These are phyloP conservation scores for Sarcoramphus papa DNA, from an alignment of 2,797 vertebrate species.

Conservation along the genomic window DNA sequence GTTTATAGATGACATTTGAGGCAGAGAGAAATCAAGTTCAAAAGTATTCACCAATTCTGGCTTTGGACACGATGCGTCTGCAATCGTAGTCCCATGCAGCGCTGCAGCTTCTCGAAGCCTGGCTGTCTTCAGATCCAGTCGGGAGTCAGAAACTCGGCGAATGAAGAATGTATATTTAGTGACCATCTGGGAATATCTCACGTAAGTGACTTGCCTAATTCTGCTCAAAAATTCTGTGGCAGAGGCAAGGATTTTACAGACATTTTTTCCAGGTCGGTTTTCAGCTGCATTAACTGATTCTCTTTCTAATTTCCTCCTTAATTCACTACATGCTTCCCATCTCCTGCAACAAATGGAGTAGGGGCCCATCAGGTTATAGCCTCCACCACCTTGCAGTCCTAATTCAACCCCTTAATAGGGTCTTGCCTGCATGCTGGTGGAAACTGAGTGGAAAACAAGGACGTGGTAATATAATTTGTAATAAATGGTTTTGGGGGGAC, in stretches of 20 bases:
- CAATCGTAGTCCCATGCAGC: accelerated
- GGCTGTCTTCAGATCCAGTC: background rate
- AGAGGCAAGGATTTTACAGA: background rate
- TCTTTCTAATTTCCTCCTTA: background rate
- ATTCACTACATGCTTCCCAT: background rate
- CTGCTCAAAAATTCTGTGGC: background rate
- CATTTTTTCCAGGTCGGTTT: background rate
- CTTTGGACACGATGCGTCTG: background rate
- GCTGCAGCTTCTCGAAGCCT: background rate
- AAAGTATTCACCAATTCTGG: background rate
- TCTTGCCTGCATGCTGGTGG: background rate
- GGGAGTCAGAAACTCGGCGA: background rate
- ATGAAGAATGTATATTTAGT: background rate
- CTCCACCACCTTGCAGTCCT: background rate
- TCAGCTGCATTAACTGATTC: background rate
- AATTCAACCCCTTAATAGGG: background rate
- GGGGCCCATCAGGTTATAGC: background rate
- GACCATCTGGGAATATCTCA: background rate
- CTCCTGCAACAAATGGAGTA: background rate
- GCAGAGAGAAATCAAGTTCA: background rate
- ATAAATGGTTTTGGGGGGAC: background rate
- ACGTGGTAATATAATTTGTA: background rate
- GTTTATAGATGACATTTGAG: background rate
- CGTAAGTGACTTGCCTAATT: background rate
- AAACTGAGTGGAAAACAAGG: background rate